Evolutionary conservation across 1,140 invertebrate genomes (phyloP).

Genomic region (Zaprionus kolodkinae): DNA sequence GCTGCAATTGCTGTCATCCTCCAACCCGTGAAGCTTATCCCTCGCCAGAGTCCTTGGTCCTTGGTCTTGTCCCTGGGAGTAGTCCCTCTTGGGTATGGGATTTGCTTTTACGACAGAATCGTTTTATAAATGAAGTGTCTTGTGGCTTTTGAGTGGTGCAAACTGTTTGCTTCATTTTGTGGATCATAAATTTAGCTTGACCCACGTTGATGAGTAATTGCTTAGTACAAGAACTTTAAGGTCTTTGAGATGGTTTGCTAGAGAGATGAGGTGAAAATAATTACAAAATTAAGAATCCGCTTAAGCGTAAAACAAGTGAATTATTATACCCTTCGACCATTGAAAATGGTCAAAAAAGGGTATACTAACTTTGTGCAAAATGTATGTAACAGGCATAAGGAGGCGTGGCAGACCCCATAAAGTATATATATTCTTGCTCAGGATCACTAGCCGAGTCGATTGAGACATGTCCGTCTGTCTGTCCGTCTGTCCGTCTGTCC

Average conservation of each 20-base stretch:
- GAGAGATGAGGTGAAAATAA: neutral
- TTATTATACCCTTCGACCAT: too few relatives aligned
- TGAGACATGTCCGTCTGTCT: too few relatives aligned
- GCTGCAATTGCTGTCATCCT: conserved; percentile 48
- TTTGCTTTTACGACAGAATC: conserved; percentile 37
- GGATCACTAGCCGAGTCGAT: too few relatives aligned
- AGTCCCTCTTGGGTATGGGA: neutral
- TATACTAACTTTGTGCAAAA: too few relatives aligned
- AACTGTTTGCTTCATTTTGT: conserved; percentile 40
- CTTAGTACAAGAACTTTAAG: neutral
- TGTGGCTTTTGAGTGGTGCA: conserved; percentile 43
- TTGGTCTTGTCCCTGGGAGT: too few relatives aligned
- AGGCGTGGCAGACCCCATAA: too few relatives aligned
- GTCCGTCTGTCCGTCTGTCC: too few relatives aligned
- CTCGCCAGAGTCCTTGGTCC: conserved; percentile 26
- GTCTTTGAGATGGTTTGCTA: neutral
- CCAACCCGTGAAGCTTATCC: conserved; percentile 32
- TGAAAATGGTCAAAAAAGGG: too few relatives aligned
- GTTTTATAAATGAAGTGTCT: conserved; percentile 59
- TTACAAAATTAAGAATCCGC: neutral
- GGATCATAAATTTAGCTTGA: conserved; percentile 28
- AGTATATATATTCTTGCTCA: too few relatives aligned
- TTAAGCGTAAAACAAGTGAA: neutral
- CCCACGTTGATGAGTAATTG: conserved; percentile 24
- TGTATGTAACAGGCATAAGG: too few relatives aligned